Evolutionary conservation across 2,888 invertebrate genomes (phyloP), one percentile per base, ranked within the genome.

Genomic region (Thysanoteuthis rhombus): DNA sequence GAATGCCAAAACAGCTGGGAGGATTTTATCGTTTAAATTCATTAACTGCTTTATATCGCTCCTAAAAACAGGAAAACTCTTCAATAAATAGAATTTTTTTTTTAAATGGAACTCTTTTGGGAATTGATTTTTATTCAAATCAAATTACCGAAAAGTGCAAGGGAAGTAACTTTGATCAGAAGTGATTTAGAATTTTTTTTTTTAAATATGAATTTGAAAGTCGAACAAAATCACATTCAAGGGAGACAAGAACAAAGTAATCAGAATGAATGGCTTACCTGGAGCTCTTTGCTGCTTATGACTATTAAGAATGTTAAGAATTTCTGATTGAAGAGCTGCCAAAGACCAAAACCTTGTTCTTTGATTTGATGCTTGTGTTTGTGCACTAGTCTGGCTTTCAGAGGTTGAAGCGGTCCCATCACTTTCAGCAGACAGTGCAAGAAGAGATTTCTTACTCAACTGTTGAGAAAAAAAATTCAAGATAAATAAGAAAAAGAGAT

Each of bases 301-400:
- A 93, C 58, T 93, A 36, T 58, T 93, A 39, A 93, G 39, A 39
- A 93, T 93, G 38, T 93, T 93, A 36, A 93, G 39, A 47, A 93
- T 93, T 52, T 93, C 93, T 32, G 93, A 93, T 6, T 47, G 93
- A 32, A 93, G 47, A 93, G 93, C 93, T 58, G 93, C 93, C 28
- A 93, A 93, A 38, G 93, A 93, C 93, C 93, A 93, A 47, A 58
- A 12, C 36, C 47, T 93, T 36, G 93, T 93, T 39, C 47, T 93
- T 36, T 32, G 36, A n/a, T n/a, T 38, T 40, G 92, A 92, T 28
- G 92, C 40, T 92, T 5, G 45, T 92, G 92, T 45, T 6, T 45
- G 40, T 39, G 92, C 5, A 40, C 36, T n/a, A 38, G 92, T 45
- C 36, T 92, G 92, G n/a, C 45, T 92, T 39, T 92, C 92, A n/a